phyloP scores from a whole-genome alignment of 2,113 vertebrate genomes.

The Arothron firmamentum region DNA sequence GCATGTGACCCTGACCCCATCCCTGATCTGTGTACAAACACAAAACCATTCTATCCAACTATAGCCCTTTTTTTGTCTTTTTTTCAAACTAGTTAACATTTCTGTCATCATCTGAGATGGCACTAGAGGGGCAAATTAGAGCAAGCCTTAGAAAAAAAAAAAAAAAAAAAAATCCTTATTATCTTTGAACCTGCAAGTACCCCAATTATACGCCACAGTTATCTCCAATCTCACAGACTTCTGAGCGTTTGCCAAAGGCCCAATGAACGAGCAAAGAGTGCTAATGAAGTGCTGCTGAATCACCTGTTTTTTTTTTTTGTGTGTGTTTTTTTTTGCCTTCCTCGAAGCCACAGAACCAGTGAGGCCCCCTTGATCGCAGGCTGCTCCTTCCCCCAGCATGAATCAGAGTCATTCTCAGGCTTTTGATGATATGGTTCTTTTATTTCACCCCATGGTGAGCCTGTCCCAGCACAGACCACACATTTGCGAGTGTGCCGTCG shows the following conservation, averaged over 20 bases:
- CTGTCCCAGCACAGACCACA: conserved; percentile 21
- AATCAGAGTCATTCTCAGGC: conserved; percentile 42
- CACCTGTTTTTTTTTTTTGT: conserved; percentile 46
- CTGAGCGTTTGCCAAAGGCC: conserved; percentile 44
- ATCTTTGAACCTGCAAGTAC: conserved; percentile 61
- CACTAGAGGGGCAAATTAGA: conserved; percentile 56
- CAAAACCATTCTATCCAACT: conserved; percentile 17
- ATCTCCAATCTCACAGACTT: conserved; percentile 54
- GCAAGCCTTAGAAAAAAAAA: conserved; percentile 53
- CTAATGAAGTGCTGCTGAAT: conserved; percentile 58
- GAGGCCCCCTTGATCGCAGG: conserved; percentile 26
- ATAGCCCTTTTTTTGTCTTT: conserved; percentile 3
- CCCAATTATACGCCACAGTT: conserved; percentile 54
- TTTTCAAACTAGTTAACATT: conserved; percentile 17
- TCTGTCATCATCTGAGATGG: conserved; percentile 35
- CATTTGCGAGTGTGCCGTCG: conserved; percentile 12
- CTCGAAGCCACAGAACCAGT: conserved; percentile 18
- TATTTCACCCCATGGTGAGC: background rate
- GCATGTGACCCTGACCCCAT: conserved; percentile 3
- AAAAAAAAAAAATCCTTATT: conserved; percentile 46
- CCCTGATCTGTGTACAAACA: conserved; percentile 15
- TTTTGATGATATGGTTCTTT: conserved; percentile 36
- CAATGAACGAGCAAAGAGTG: conserved; percentile 32
- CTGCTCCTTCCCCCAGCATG: conserved; percentile 12
- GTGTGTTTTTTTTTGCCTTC: no score